These are phyloP conservation scores for Lycia hirtaria DNA, from an alignment of 2,888 invertebrate species.

Conservation along the genomic window DNA sequence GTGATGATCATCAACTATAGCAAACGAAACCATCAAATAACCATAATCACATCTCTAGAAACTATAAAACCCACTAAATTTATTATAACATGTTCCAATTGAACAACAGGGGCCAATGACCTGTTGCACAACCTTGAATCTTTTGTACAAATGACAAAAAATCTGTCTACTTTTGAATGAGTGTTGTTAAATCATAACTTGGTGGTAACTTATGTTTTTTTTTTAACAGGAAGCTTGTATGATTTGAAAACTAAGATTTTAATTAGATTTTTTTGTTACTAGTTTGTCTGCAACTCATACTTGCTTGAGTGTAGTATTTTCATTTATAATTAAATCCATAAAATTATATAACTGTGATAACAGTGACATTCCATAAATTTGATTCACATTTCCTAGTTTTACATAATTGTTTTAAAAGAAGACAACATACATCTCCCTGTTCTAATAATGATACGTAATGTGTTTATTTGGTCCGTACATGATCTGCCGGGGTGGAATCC, in stretches of 20 bases:
- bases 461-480: no score
- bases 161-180: conserved; percentile 12
- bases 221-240: conserved; percentile 14
- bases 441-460: no score
- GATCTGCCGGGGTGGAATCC: no score
- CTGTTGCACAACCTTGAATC: conserved; percentile 37
- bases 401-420: no score
- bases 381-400: no score
- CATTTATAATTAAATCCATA: no score
- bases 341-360: no score
- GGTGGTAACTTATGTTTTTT: conserved; percentile 26
- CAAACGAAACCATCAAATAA: neutral
- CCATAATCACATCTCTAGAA: neutral
- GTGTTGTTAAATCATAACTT: conserved; percentile 49
- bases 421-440: no score
- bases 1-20: neutral
- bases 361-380: no score
- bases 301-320: no score
- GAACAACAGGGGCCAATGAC: conserved; percentile 48
- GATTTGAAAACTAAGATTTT: neutral
- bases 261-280: neutral
- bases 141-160: conserved; percentile 32
- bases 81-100: conserved; percentile 38
- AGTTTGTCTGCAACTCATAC: no score
- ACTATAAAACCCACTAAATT: conserved; percentile 25